Conservation (phyloP, 2,888 invertebrate genomes). For the Timema cristinae region DNA sequence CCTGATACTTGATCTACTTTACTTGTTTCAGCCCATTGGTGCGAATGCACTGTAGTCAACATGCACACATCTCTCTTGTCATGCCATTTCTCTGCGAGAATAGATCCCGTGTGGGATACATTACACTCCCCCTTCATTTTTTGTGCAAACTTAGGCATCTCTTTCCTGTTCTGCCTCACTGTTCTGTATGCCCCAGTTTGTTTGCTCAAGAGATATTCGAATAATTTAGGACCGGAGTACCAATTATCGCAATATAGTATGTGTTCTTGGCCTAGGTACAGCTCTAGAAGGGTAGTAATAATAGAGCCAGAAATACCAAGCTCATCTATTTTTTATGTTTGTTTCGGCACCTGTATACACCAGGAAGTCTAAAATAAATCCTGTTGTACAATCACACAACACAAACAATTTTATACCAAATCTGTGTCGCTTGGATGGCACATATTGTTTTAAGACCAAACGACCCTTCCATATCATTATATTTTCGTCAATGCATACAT, state of each 20-base stretch:
- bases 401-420: too few species aligned
- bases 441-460: background rate
- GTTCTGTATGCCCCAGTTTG: slow-evolving; percentile 7
- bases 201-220: slow-evolving; percentile 1
- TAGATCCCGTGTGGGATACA: background rate
- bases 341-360: background rate
- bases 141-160: background rate
- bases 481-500: background rate
- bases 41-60: background rate
- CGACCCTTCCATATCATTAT: background rate
- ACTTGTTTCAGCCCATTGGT: background rate
- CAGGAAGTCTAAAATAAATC: background rate
- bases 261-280: background rate
- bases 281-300: background rate
- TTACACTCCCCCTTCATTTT: background rate
- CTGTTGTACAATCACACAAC: background rate
- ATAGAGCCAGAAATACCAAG: background rate
- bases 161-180: background rate
- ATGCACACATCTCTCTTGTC: slow-evolving; percentile 6
- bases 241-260: background rate
- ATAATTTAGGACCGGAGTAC: background rate
- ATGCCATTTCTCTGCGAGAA: background rate
- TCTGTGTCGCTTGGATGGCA: background rate
- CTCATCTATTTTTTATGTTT: background rate
- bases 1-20: background rate